Evolutionary conservation across 2,888 invertebrate genomes (phyloP), one percentile per base, ranked within the genome.

Genomic region (Hemithea aestivaria): DNA sequence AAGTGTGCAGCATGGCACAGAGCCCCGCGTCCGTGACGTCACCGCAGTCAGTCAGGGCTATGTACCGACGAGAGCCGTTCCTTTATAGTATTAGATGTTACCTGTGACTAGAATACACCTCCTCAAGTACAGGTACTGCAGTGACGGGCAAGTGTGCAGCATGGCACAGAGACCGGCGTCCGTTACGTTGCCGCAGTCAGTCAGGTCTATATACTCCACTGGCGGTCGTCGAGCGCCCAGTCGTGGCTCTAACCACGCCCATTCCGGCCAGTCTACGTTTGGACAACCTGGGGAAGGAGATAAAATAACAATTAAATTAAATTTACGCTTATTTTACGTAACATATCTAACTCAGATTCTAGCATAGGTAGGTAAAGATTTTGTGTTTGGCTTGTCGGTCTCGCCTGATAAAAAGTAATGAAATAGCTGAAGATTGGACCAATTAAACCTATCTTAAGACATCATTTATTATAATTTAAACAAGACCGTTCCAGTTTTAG

Each of bases 21-120:
- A 97, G 89, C 0, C 96, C 96, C 12, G 92, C 90, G 73, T 97
- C 97, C 45, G 95, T 94, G 26, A 97, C 89, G 9, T 91, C 90
- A 40, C 91, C 90, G 67, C 97, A 97, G 76, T 97, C 97, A 3
- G 96, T 96, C 58, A 97, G 89, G 82, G 97, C 97, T 51, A 97
- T 89, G 74, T 94, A 95, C 71, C 96, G 27, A 97, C 88, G 27
- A 94, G 91, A n/a, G n/a, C n/a, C n/a, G n/a, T n/a, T n/a, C n/a
- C n/a, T n/a, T n/a, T n/a, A n/a, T n/a, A n/a, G n/a, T 2, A 2
- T 2, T 12, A 2, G 4, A 1, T 28, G 38, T 48, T 67, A 94
- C 93, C 94, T 66, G 96, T 96, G 66, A 97, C 93, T 87, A 94
- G 92, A 66, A 92, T 89, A 83, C 97, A 97, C 66, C 97, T 90